These are phyloP conservation scores for Cinara cedri DNA, from an alignment of 2,888 invertebrate genomes.

Conservation along the genomic window DNA sequence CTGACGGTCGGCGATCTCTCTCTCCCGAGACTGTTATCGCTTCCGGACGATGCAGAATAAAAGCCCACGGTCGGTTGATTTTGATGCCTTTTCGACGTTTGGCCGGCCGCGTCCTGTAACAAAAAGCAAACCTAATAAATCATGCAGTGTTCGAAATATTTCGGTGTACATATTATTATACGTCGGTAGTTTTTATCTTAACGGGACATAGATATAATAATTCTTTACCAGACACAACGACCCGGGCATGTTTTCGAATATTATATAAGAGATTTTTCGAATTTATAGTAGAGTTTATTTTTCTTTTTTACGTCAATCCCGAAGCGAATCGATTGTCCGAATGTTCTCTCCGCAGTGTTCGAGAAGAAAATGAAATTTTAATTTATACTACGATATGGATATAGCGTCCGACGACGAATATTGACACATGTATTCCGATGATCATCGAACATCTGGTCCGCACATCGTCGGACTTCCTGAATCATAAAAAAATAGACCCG, in stretches of 20 bases:
- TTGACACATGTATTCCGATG: neutral
- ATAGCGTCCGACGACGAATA: neutral
- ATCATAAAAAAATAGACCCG: conserved; percentile 25
- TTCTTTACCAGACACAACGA: conserved; percentile 17
- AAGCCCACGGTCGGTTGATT: neutral
- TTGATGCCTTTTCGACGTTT: conserved; percentile 12
- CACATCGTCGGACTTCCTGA: conserved; percentile 11
- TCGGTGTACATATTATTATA: too few species aligned
- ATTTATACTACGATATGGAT: neutral
- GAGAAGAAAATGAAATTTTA: neutral
- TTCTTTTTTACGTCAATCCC: too few species aligned
- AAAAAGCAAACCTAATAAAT: too few species aligned
- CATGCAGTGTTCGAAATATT: too few species aligned
- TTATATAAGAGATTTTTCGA: too few species aligned
- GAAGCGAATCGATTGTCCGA: too few species aligned
- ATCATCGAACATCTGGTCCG: too few species aligned
- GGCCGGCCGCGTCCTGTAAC: neutral
- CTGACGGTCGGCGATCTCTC: conserved; percentile 41
- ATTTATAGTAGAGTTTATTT: too few species aligned
- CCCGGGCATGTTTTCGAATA: conserved; percentile 39
- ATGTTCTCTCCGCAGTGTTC: too few species aligned
- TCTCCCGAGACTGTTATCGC: conserved; percentile 48
- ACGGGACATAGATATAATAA: too few species aligned
- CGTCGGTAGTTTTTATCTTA: too few species aligned
- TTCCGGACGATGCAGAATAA: conserved; percentile 41